Evolutionary conservation across 2,797 vertebrate species (phyloP).

Genomic region (Huso huso): DNA sequence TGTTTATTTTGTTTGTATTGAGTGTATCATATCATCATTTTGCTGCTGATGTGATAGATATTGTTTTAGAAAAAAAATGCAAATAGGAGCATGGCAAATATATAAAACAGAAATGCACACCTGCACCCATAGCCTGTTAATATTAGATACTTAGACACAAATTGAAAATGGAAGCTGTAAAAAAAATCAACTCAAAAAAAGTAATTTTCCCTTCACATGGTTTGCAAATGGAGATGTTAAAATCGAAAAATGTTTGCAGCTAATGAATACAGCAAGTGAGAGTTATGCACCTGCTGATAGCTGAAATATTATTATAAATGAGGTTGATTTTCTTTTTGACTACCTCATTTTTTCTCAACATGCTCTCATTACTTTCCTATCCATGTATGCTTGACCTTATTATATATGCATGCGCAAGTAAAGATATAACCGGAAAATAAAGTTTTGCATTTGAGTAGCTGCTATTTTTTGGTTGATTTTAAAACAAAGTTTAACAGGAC

Average conservation of each 20-base stretch:
- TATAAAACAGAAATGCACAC: too few species aligned
- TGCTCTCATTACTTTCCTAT: conserved; percentile 56
- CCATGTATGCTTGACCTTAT: conserved; percentile 43
- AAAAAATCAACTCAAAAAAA: not conserved
- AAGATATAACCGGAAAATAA: conserved; percentile 46
- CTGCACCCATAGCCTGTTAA: too few species aligned
- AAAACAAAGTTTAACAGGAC: too few species aligned
- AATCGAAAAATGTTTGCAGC: conserved; percentile 56
- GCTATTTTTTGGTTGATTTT: not conserved
- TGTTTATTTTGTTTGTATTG: conserved; percentile 14
- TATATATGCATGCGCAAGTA: conserved; percentile 43
- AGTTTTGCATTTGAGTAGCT: conserved; percentile 11
- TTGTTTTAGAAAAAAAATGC: too few species aligned
- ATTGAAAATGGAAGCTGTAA: too few species aligned
- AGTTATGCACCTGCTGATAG: conserved; percentile 58
- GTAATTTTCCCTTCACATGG: conserved; percentile 45
- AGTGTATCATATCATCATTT: too few species aligned
- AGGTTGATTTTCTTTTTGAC: conserved; percentile 63
- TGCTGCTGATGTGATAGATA: too few species aligned
- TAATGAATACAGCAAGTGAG: conserved; percentile 46
- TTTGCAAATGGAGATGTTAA: conserved; percentile 60
- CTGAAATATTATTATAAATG: conserved; percentile 65
- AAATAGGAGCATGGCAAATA: too few species aligned
- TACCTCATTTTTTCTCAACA: conserved; percentile 54
- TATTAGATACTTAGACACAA: too few species aligned